Percentiles rank a stretch among this genome's conserved stretches.
These are phyloP conservation scores for Pseudomyrmex pallidus DNA, from an alignment of 1,140 invertebrate species.

Conservation along the genomic window DNA sequence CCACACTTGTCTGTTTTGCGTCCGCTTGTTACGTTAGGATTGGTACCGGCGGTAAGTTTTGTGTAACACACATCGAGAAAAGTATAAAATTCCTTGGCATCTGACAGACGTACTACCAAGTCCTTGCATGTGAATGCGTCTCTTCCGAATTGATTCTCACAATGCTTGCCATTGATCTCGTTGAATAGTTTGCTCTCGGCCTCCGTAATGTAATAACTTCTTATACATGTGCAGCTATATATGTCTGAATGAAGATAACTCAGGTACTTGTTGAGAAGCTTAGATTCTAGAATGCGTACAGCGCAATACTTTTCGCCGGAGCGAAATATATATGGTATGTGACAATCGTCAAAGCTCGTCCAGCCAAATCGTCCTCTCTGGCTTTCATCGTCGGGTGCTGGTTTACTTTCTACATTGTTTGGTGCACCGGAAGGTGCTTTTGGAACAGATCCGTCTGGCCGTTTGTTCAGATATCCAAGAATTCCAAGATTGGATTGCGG, in stretches of 20 bases:
- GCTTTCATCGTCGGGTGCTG: conserved; percentile 90
- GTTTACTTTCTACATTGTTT: conserved; percentile 75
- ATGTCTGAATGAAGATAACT: conserved; percentile 93
- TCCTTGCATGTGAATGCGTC: conserved; percentile 96
- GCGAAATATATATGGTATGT: conserved; percentile 95
- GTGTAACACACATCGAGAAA: conserved; percentile 95
- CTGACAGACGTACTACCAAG: conserved; percentile 93
- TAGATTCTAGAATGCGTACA: conserved; percentile 95
- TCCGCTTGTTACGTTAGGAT: conserved; percentile 85
- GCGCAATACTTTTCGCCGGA: conserved; percentile 94
- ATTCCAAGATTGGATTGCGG: conserved; percentile 84
- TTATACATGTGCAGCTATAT: conserved; percentile 94
- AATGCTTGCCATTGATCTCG: conserved; percentile 97
- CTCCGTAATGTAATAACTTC: conserved; percentile 97
- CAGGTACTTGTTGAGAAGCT: conserved; percentile 94
- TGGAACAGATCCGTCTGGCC: conserved; percentile 76
- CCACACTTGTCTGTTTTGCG: conserved; percentile 92
- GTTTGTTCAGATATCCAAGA: conserved; percentile 85
- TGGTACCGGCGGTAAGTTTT: conserved; percentile 88
- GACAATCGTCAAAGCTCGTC: conserved; percentile 92
- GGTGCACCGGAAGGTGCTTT: conserved; percentile 66
- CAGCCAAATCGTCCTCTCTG: conserved; percentile 95
- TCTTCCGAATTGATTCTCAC: conserved; percentile 95
- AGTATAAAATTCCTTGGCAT: conserved; percentile 95
- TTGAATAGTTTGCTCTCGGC: conserved; percentile 95